Evolutionary conservation across 1,140 invertebrate genomes (phyloP).

Genomic region (Gryllus bimaculatus): DNA sequence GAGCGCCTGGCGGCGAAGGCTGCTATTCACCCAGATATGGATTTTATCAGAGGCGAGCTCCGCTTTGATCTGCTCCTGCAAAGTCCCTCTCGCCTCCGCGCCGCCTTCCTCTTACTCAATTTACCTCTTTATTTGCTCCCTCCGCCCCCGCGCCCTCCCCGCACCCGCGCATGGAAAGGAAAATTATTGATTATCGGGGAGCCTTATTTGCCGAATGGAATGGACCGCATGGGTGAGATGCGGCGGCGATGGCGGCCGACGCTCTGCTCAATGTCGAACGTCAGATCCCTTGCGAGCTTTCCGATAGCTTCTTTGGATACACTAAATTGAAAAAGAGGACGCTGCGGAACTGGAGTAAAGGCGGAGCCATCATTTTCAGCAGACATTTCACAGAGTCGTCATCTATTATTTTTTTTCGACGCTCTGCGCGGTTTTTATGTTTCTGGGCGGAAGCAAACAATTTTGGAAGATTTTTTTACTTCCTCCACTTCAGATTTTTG

Average conservation of each 20-base stretch:
- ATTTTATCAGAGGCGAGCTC: background rate
- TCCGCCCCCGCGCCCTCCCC: background rate
- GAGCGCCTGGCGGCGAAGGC: background rate
- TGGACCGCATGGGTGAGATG: background rate
- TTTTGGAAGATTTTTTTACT: no score
- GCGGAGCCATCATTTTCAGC: no score
- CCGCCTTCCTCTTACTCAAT: background rate
- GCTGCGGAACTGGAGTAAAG: no score
- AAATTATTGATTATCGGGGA: background rate
- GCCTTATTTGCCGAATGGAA: background rate
- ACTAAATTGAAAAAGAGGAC: no score
- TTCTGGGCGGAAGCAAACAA: no score
- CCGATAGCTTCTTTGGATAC: background rate
- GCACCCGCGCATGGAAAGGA: background rate
- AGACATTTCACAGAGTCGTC: no score
- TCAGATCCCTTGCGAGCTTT: background rate
- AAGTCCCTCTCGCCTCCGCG: background rate
- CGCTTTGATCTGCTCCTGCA: background rate
- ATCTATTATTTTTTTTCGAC: no score
- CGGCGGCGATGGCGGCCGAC: no score
- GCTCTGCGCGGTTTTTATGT: no score
- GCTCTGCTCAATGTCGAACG: background rate
- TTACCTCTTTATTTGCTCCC: slow-evolving; percentile 1
- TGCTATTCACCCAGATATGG: background rate
- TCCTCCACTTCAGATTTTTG: no score